phyloP scores from a whole-genome alignment of 1,140 invertebrate genomes.

The Ceratosolen solmsi region DNA sequence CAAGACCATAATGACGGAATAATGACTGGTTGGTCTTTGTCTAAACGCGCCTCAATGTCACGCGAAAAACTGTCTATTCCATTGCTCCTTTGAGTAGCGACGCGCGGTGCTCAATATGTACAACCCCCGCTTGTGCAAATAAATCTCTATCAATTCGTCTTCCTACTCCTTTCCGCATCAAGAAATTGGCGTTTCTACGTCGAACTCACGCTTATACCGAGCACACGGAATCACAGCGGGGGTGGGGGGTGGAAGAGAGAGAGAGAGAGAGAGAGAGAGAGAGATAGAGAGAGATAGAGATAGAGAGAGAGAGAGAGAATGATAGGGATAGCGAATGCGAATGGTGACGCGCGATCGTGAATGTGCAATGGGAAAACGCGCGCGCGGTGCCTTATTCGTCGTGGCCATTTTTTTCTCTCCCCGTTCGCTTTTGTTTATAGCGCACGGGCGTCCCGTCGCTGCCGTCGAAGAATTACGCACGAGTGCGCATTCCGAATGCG shows the following conservation, averaged over 20 bases:
- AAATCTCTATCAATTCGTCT: background rate
- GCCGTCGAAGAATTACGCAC: constrained; percentile 57
- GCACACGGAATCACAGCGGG: background rate
- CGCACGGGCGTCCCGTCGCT: constrained; percentile 29
- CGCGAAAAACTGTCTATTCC: too few relatives aligned
- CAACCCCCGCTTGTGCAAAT: background rate
- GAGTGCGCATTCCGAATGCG: constrained; percentile 67
- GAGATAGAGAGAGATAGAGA: too few relatives aligned
- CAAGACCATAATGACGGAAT: too few relatives aligned
- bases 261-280: too few relatives aligned
- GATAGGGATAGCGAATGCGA: constrained; percentile 22
- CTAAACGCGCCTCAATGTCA: too few relatives aligned
- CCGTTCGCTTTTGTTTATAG: constrained; percentile 60
- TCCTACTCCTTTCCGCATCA: background rate
- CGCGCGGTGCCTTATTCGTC: constrained; percentile 63
- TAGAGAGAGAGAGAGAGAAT: constrained; percentile 8
- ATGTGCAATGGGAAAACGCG: constrained; percentile 54
- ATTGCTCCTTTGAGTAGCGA: background rate
- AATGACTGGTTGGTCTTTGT: too few relatives aligned
- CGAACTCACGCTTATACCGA: background rate
- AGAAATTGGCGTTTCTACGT: background rate
- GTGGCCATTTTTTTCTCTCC: constrained; percentile 47
- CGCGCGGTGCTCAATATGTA: background rate
- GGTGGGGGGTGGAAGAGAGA: too few relatives aligned
- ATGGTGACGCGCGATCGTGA: constrained; percentile 44